Evolutionary conservation across 1,140 invertebrate genomes (phyloP).

Genomic region (Aphelenchoides fujianensis): DNA sequence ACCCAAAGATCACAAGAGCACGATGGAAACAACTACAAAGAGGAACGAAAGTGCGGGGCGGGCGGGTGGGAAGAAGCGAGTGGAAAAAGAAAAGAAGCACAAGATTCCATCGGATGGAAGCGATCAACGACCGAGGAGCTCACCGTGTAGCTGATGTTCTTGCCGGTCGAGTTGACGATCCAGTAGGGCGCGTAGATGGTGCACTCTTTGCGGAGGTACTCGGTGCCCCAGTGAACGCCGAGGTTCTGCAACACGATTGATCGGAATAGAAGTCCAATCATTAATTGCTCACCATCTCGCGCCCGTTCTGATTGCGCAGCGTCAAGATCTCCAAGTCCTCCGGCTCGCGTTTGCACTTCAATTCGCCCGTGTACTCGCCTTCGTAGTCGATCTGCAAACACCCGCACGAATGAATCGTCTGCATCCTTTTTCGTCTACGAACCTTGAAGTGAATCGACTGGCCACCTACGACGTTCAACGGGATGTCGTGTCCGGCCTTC

Average conservation of each 20-base stretch:
- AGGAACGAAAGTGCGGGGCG: no score
- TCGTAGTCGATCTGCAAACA: slow-evolving; percentile 5
- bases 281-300: slow-evolving; percentile 25
- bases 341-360: slow-evolving; percentile 30
- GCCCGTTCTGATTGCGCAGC: slow-evolving; percentile 44
- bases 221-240: slow-evolving; percentile 75
- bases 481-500: slow-evolving; percentile 46
- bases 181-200: slow-evolving; percentile 91
- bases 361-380: slow-evolving; percentile 20
- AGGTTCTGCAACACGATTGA: slow-evolving; percentile 63
- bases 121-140: slow-evolving; percentile 55
- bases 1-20: slow-evolving; percentile 24
- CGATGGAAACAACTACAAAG: slow-evolving; percentile 24
- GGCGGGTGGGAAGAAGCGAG: not conserved
- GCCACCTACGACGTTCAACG: slow-evolving; percentile 53
- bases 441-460: slow-evolving; percentile 33
- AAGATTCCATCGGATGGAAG: not conserved
- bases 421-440: not conserved
- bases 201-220: slow-evolving; percentile 70
- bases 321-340: slow-evolving; percentile 34
- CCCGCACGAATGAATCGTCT: not conserved
- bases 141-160: slow-evolving; percentile 81
- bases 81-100: not conserved
- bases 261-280: not conserved
- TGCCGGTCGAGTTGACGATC: slow-evolving; percentile 95